A percentile compares a stretch with the other conserved stretches of the same genome.
phyloP scores from a whole-genome alignment of 1,140 invertebrate species.

The Limonius californicus region DNA sequence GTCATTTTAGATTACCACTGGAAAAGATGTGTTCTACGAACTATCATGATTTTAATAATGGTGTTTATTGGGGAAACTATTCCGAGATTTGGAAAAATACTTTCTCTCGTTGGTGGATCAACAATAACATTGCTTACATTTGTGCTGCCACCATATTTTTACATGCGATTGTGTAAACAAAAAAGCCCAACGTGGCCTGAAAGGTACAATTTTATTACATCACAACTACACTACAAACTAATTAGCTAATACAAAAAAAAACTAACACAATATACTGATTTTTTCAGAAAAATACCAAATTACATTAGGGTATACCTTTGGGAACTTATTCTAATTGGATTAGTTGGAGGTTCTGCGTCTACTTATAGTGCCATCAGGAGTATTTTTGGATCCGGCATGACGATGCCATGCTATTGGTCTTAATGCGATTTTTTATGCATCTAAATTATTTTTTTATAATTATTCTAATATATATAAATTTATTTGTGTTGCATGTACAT shows the following conservation, averaged over 20 bases:
- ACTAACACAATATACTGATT: neutral
- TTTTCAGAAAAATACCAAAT: constrained; percentile 28
- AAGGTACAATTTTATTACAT: constrained; percentile 32
- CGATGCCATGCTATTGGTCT: constrained; percentile 30
- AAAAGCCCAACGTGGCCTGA: constrained; percentile 40
- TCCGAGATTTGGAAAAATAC: constrained; percentile 66
- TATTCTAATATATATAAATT: too few species aligned
- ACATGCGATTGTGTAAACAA: constrained; percentile 55
- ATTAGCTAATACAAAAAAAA: neutral
- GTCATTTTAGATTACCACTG: constrained; percentile 58
- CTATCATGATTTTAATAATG: constrained; percentile 55
- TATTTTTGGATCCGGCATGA: constrained; percentile 50
- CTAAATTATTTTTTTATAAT: too few species aligned
- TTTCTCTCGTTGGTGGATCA: constrained; percentile 69
- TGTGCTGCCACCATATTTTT: constrained; percentile 65
- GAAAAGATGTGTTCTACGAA: constrained; percentile 57
- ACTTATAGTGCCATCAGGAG: constrained; percentile 58
- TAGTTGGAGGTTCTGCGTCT: constrained; percentile 56
- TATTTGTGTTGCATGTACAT: too few species aligned
- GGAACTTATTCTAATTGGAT: constrained; percentile 58
- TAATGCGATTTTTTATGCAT: too few species aligned
- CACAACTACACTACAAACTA: neutral
- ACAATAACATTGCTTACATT: constrained; percentile 64
- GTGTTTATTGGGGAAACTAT: constrained; percentile 64
- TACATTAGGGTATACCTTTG: constrained; percentile 41